These are phyloP conservation scores for Ochlodes sylvanus DNA, from an alignment of 2,888 invertebrate species.

Conservation along the genomic window DNA sequence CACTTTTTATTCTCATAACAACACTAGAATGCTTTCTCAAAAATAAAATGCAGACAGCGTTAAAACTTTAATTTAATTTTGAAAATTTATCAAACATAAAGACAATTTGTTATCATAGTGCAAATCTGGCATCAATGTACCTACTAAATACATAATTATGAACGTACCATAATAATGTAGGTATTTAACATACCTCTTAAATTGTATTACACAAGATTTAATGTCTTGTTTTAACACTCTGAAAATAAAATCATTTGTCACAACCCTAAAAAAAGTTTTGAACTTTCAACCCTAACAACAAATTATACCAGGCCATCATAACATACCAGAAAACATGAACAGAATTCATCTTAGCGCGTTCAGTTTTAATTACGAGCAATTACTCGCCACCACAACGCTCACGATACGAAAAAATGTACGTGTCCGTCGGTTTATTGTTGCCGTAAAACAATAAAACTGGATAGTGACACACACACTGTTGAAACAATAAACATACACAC, in stretches of 20 bases:
- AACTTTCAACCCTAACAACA: slow-evolving; percentile 11
- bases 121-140: too few relatives aligned
- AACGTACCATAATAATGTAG: too few relatives aligned
- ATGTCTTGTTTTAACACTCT: too few relatives aligned
- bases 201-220: too few relatives aligned
- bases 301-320: slow-evolving; percentile 29
- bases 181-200: too few relatives aligned
- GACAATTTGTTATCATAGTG: too few relatives aligned
- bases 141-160: too few relatives aligned
- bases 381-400: slow-evolving; percentile 54
- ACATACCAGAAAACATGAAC: slow-evolving; percentile 24
- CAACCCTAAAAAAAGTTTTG: not conserved
- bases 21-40: too few relatives aligned
- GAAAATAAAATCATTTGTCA: not conserved
- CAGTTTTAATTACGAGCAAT: slow-evolving; percentile 60
- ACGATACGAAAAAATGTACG: slow-evolving; percentile 41
- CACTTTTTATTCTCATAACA: too few relatives aligned
- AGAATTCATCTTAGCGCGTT: slow-evolving; percentile 45
- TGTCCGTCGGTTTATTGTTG: slow-evolving; percentile 57
- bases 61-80: too few relatives aligned
- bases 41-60: too few relatives aligned
- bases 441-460: slow-evolving; percentile 73
- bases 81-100: too few relatives aligned
- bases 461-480: slow-evolving; percentile 73
- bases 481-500: slow-evolving; percentile 70